Conservation (phyloP, 2,113 vertebrate genomes). For the Scomber japonicus region DNA sequence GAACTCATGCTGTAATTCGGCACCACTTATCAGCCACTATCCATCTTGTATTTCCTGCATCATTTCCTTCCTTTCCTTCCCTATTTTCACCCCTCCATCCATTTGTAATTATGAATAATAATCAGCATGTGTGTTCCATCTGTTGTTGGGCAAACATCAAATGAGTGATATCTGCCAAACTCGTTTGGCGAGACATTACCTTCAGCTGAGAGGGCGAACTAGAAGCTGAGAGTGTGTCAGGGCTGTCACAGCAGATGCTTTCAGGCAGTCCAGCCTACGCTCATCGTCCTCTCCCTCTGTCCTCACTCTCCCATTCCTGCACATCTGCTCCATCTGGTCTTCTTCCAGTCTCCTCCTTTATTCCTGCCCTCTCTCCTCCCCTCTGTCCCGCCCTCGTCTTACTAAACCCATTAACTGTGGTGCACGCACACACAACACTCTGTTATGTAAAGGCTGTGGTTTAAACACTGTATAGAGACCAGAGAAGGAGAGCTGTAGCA, state of each 20-base stretch:
- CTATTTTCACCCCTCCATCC: neutral
- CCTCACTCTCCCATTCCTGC: constrained; percentile 51
- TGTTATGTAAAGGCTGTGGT: constrained; percentile 65
- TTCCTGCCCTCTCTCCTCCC: constrained; percentile 40
- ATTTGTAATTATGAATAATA: constrained; percentile 52
- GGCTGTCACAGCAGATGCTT: constrained; percentile 64
- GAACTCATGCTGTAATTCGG: neutral
- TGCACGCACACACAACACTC: constrained; percentile 31
- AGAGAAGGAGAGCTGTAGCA: constrained; percentile 40
- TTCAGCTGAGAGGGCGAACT: constrained; percentile 57
- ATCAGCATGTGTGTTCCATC: constrained; percentile 67
- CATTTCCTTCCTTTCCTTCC: constrained; percentile 1
- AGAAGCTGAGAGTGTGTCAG: constrained; percentile 43
- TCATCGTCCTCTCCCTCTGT: constrained; percentile 15
- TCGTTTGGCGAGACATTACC: constrained; percentile 66
- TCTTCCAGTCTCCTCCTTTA: constrained; percentile 59
- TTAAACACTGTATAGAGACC: constrained; percentile 55
- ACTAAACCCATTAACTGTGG: constrained; percentile 73
- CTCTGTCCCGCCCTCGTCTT: constrained; percentile 53
- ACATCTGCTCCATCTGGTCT: constrained; percentile 74
- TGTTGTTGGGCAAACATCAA: constrained; percentile 75
- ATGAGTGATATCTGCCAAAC: constrained; percentile 68
- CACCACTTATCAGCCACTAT: neutral
- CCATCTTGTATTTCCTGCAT: constrained; percentile 3
- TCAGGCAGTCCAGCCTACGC: constrained; percentile 27